Evolutionary conservation across 2,113 vertebrate genomes (phyloP).

Genomic region (Aptenodytes patagonicus): DNA sequence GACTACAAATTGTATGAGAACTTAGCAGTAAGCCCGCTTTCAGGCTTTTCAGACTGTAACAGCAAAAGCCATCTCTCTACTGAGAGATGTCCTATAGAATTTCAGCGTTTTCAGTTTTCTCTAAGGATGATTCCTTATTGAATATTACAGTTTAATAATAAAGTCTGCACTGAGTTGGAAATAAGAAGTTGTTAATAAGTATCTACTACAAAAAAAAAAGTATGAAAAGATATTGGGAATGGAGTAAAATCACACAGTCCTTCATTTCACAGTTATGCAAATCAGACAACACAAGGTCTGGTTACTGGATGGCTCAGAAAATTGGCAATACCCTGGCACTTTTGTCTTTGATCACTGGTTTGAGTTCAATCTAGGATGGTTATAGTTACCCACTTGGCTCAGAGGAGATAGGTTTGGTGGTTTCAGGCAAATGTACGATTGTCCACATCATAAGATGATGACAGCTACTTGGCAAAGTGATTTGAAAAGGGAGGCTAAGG

Average conservation of each 20-base stretch:
- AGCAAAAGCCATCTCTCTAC: not conserved
- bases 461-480: not conserved
- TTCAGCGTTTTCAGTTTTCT: not conserved
- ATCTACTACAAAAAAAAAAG: not conserved
- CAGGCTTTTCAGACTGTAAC: too few relatives aligned
- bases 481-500: not conserved
- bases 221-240: not conserved
- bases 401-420: not conserved
- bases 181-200: not conserved
- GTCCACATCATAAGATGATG: not conserved
- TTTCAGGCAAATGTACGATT: not conserved
- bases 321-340: not conserved
- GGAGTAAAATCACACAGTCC: not conserved
- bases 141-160: too few relatives aligned
- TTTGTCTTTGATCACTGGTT: not conserved
- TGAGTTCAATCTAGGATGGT: not conserved
- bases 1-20: not conserved
- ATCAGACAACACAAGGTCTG: not conserved
- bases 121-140: fast-evolving
- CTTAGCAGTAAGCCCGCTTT: not conserved
- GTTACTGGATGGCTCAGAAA: not conserved
- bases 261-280: not conserved
- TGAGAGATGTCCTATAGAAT: too few relatives aligned
- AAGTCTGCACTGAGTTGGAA: not conserved
- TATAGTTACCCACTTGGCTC: not conserved